Base-by-base conservation (phyloP, 1,140 invertebrate genomes). In the Trigoniulus corallinus region DNA sequence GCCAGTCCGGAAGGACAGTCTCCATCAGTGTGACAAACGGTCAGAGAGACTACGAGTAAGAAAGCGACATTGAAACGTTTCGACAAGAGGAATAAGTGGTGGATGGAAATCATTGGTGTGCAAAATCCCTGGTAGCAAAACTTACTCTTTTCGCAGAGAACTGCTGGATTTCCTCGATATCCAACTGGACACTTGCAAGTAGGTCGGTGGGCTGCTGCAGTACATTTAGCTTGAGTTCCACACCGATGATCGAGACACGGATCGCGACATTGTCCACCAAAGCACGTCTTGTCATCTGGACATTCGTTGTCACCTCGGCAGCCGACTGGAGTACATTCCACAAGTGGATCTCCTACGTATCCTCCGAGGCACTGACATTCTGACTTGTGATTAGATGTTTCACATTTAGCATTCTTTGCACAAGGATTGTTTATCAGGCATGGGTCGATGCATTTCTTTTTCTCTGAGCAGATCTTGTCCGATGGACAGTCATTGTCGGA, bases 301-400 rank as follows among this genome's bases (percentile, higher is more conserved):
- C 88, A 94, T 60, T 93, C 83, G 55, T 80, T 74, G 61, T 91
- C 80, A 54, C 72, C 72, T 37, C 76, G 74, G 68, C 88, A 93
- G 65, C 84, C 82, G 13, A 57, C 56, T 18, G 82, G 82, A 40
- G 41, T 43, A 22, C 86, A 91, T 65, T 81, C 76, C 48, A 81
- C 75, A 56, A 86, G 83, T 10, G 86, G 85, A 64, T 89, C 83
- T 53, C 86, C 86, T 54, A 79, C 74, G 63, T 77, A 85, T 49
- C 83, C 84, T 47, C 76, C 77, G 45, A 82, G 70, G 63, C 87
- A 91, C 59, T 82, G 75, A 62, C 87, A 91, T 39, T 81, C 79
- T 15, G 82, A 80, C 44, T 58, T 53, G 46, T 68, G 66, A 50
- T 62, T 62, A 41, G 57, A 54, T 2, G 64, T 53, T 27, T 63